Percentiles rank a stretch among this genome's conserved stretches.
These are phyloP conservation scores for Carcina quercana DNA, from an alignment of 2,888 invertebrate species.

Conservation along the genomic window DNA sequence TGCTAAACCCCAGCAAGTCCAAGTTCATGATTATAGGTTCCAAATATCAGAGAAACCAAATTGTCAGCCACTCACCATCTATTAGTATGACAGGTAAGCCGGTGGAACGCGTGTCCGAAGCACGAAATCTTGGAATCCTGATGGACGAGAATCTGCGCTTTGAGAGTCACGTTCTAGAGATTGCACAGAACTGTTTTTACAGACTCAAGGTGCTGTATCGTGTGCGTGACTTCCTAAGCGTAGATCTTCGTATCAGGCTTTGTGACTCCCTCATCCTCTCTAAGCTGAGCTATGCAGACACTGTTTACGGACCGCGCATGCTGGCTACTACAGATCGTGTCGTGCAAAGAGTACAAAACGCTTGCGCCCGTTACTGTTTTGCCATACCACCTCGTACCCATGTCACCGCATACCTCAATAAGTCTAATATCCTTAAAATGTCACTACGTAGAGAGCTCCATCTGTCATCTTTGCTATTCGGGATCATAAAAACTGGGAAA, in stretches of 20 bases:
- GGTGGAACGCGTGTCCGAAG: not conserved
- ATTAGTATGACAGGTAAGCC: not conserved
- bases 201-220: not conserved
- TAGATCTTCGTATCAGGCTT: not conserved
- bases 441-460: not conserved
- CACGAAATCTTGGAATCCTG: conserved; percentile 4
- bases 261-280: not conserved
- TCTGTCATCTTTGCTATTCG: not conserved
- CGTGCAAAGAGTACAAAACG: conserved; percentile 8
- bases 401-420: conserved; percentile 12
- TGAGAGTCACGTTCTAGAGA: conserved; percentile 1
- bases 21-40: conserved; percentile 5
- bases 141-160: conserved; percentile 5
- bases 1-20: not conserved
- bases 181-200: not conserved
- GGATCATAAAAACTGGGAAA: not conserved
- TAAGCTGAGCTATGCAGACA: not conserved
- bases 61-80: not conserved
- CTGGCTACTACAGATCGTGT: not conserved
- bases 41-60: conserved; percentile 1
- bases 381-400: conserved; percentile 9
- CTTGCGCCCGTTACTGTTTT: conserved; percentile 13
- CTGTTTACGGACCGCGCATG: not conserved
- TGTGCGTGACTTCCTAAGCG: not conserved
- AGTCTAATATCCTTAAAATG: not conserved